phyloP scores from a whole-genome alignment of 1,140 invertebrate species.

The Halictus rubicundus region DNA sequence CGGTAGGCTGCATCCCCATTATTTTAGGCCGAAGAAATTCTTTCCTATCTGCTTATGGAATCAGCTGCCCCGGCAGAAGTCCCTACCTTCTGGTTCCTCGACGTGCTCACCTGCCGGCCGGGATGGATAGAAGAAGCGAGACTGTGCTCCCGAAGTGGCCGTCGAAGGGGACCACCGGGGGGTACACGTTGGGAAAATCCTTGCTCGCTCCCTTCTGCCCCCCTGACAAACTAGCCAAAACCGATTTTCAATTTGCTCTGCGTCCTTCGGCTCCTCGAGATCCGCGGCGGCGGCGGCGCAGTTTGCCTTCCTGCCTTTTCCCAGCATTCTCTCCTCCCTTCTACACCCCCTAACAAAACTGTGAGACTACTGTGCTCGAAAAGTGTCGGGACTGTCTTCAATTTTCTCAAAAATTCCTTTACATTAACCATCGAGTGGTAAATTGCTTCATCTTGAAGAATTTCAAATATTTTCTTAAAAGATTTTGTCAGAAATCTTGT shows the following conservation, averaged over 20 bases:
- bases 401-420: no score
- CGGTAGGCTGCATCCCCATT: slow-evolving; percentile 70
- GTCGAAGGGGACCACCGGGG: not conserved
- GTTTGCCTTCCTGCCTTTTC: slow-evolving; percentile 61
- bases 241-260: slow-evolving; percentile 60
- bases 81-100: slow-evolving; percentile 41
- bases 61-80: slow-evolving; percentile 73
- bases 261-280: slow-evolving; percentile 35
- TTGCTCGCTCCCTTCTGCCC: not conserved
- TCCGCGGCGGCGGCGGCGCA: not conserved
- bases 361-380: no score
- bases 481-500: no score
- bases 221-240: slow-evolving; percentile 41
- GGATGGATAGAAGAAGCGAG: slow-evolving; percentile 6
- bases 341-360: no score
- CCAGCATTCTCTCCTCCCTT: not conserved
- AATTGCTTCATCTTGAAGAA: no score
- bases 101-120: slow-evolving; percentile 59
- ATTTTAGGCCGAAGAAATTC: slow-evolving; percentile 75
- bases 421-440: no score
- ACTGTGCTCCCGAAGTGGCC: not conserved
- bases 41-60: slow-evolving; percentile 78
- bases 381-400: no score
- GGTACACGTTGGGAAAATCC: slow-evolving; percentile 52
- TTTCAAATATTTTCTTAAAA: no score